These are phyloP conservation scores for Choloepus didactylus DNA, from an alignment of 2,797 vertebrate genomes.

Conservation along the genomic window DNA sequence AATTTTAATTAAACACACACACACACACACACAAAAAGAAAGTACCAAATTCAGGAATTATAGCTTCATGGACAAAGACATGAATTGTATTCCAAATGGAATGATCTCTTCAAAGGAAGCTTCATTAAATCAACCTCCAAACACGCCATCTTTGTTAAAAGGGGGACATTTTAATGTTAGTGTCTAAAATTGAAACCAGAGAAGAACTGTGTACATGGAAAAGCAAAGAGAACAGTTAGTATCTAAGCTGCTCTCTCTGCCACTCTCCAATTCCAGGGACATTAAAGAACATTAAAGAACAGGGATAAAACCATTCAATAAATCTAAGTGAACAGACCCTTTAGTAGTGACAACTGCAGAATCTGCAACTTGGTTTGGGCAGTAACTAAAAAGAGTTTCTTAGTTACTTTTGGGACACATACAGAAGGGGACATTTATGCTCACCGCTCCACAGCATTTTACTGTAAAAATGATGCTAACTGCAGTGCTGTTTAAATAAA, in stretches of 20 bases:
- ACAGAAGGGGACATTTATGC: not conserved
- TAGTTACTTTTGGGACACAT: not conserved
- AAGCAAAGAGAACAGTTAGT: constrained; percentile 62
- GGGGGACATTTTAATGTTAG: constrained; percentile 71
- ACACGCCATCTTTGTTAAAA: constrained; percentile 60
- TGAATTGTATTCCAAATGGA: constrained; percentile 76
- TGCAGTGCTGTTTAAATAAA: not conserved
- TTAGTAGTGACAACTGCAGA: constrained; percentile 70
- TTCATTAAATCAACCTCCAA: constrained; percentile 24
- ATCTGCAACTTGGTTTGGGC: constrained; percentile 70
- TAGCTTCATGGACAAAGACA: constrained; percentile 75
- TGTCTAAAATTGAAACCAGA: constrained; percentile 32
- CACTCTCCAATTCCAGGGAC: constrained; percentile 65
- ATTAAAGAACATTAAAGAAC: not conserved
- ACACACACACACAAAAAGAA: not conserved
- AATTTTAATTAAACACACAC: constrained; percentile 17
- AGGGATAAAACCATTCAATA: not conserved
- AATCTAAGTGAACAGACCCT: not conserved
- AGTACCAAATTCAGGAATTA: constrained; percentile 75
- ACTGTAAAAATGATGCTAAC: not conserved
- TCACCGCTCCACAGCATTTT: constrained; percentile 93
- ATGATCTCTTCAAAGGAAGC: constrained; percentile 64
- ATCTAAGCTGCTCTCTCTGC: constrained; percentile 19
- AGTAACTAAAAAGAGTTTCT: constrained; percentile 11
- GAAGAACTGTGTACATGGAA: not conserved